A percentile compares a stretch with the other conserved stretches of the same genome.
These are phyloP conservation scores for Parapristionchus giblindavisi DNA, from an alignment of 2,888 invertebrate species.

Conservation along the genomic window DNA sequence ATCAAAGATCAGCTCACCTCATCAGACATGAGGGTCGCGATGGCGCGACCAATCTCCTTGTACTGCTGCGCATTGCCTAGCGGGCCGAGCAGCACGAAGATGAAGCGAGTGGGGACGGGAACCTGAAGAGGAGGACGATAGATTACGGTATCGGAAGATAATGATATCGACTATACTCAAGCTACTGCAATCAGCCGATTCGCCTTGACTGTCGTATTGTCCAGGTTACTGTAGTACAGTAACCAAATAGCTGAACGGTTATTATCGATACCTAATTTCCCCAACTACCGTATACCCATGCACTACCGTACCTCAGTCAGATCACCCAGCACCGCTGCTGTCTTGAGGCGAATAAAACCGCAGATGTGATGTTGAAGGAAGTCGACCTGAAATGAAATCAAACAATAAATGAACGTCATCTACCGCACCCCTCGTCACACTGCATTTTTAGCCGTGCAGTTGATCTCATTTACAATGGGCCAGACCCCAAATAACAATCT, in stretches of 20 bases:
- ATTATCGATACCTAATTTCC: not conserved
- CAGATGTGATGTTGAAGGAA: conserved; percentile 90
- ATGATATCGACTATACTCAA: too few relatives aligned
- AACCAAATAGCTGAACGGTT: not conserved
- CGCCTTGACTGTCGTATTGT: too few relatives aligned
- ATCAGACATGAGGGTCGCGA: conserved; percentile 97
- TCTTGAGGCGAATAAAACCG: conserved; percentile 89
- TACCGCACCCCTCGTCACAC: too few relatives aligned
- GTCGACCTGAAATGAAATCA: conserved; percentile 77
- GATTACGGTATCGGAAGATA: too few relatives aligned
- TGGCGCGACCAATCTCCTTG: conserved; percentile 94
- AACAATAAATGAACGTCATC: too few relatives aligned
- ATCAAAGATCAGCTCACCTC: too few relatives aligned
- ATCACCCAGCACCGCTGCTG: conserved; percentile 89
- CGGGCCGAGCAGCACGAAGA: conserved; percentile 92
- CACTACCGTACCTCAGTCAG: conserved; percentile 93
- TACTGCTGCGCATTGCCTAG: conserved; percentile 77
- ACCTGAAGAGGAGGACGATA: conserved; percentile 66
- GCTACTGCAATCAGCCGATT: too few relatives aligned
- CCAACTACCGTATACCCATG: conserved; percentile 1
- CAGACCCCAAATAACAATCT: too few relatives aligned
- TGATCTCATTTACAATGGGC: too few relatives aligned
- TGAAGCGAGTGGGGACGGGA: conserved; percentile 87
- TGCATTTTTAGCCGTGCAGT: too few relatives aligned
- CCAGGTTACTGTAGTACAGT: too few relatives aligned